phyloP scores from a whole-genome alignment of 2,113 vertebrate genomes.

The Cyphotilapia sp. region DNA sequence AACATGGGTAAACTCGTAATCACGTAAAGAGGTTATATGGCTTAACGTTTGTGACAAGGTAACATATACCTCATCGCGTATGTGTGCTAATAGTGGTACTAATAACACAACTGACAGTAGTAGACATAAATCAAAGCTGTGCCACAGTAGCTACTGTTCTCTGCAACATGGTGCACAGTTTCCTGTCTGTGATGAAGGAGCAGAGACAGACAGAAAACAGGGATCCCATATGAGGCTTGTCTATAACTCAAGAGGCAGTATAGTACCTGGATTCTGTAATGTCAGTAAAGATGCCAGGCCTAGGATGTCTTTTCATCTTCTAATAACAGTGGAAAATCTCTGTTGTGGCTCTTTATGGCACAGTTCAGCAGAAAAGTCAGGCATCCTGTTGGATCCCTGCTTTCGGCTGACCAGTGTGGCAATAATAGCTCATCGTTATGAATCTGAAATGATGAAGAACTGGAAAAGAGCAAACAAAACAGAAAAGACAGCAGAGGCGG shows the following conservation, averaged over 20 bases:
- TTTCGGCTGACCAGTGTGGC: constrained; percentile 7
- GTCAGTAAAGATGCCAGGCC: neutral
- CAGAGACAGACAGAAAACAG: constrained; percentile 32
- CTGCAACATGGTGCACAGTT: neutral
- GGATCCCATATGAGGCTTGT: constrained; percentile 1
- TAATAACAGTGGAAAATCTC: neutral
- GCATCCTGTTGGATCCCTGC: neutral
- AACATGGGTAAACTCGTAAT: neutral
- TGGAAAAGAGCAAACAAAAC: constrained; percentile 17
- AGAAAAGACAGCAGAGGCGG: neutral
- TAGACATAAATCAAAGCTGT: neutral
- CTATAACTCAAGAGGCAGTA: constrained; percentile 42
- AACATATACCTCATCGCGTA: neutral
- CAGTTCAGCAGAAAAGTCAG: neutral
- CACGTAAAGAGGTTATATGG: neutral
- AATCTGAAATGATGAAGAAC: constrained; percentile 8
- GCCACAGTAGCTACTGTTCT: neutral
- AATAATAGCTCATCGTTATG: neutral
- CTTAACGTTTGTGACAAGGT: neutral
- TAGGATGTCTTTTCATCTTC: constrained; percentile 18
- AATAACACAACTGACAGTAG: neutral
- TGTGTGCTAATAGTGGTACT: neutral
- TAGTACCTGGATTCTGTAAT: constrained; percentile 12
- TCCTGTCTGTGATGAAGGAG: neutral
- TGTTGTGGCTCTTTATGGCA: neutral